phyloP scores from a whole-genome alignment of 2,888 invertebrate genomes.

The Nezara viridula region DNA sequence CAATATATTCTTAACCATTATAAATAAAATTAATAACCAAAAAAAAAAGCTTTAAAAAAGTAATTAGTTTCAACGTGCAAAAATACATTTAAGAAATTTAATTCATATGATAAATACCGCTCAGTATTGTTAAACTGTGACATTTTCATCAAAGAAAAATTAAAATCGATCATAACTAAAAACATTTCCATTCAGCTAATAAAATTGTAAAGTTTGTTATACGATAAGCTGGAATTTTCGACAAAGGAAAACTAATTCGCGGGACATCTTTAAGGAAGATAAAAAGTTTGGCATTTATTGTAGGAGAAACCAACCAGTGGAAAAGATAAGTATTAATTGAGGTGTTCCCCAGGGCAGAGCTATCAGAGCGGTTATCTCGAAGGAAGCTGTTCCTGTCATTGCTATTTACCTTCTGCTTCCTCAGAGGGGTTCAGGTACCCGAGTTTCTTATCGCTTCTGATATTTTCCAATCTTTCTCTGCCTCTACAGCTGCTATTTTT shows the following conservation, averaged over 20 bases:
- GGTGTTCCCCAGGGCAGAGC: background rate
- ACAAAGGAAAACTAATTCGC: background rate
- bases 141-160: background rate
- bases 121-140: too few species aligned
- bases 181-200: background rate
- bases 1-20: too few species aligned
- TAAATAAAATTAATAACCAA: too few species aligned
- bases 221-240: background rate
- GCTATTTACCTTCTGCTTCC: slow-evolving; percentile 13
- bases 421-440: background rate
- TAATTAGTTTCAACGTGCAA: too few species aligned
- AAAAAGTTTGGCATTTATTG: background rate
- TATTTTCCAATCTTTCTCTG: background rate
- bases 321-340: slow-evolving; percentile 3
- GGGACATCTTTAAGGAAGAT: background rate
- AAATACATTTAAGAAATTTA: too few species aligned
- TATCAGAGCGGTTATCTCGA: background rate
- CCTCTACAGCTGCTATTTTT: background rate
- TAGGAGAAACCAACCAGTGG: background rate
- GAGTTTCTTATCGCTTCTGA: background rate
- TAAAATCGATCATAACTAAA: background rate
- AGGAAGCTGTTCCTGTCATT: background rate
- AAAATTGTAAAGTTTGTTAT: background rate
- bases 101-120: too few species aligned
- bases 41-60: too few species aligned